These are phyloP conservation scores for silkworm (Bombyx mori) DNA, from an alignment of 1,140 invertebrate species.

Conservation along the genomic window ASM3026992v2 NC_085119.1:7040501-7041000, in stretches of 20 bases:
- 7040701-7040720: constrained; percentile 89
- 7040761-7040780: constrained; percentile 78
- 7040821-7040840: constrained; percentile 63
- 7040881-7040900: constrained; percentile 70
- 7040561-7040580: constrained; percentile 78
- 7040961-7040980: constrained; percentile 82
- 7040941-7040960: constrained; percentile 87
- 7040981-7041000: constrained; percentile 73
- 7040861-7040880: constrained; percentile 64
- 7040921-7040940: constrained; percentile 82
- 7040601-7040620: constrained; percentile 89
- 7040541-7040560: constrained; percentile 72
- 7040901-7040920: constrained; percentile 78
- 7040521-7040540: constrained; percentile 80
- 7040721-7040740: constrained; percentile 87
- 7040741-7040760: constrained; percentile 85
- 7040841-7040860: constrained; percentile 62
- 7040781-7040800: constrained; percentile 70
- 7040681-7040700: constrained; percentile 89
- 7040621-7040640: constrained; percentile 89
- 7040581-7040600: constrained; percentile 87
- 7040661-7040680: constrained; percentile 91
- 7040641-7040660: constrained; percentile 96
- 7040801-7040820: constrained; percentile 71
- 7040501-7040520: constrained; percentile 78